Conservation (phyloP, 2,888 invertebrate genomes). For the Tetanocera ferruginea region DNA sequence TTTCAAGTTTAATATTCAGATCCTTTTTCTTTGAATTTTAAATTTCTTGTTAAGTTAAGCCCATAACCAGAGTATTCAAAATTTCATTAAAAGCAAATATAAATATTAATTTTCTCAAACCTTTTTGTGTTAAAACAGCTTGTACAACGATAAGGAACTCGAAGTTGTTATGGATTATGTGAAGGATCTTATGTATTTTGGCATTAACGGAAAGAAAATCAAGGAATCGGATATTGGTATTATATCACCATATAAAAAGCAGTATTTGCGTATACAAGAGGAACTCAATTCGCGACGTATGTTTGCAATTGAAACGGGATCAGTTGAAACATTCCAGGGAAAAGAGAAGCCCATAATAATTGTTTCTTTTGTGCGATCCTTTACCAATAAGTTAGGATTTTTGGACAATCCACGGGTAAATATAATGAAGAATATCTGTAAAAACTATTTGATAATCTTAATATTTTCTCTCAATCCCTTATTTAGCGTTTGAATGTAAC, state of each 20-base stretch:
- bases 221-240: constrained; percentile 73
- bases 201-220: constrained; percentile 70
- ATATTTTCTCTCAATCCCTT: constrained; percentile 55
- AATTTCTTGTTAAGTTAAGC: too few relatives aligned
- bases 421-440: background rate
- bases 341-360: constrained; percentile 86
- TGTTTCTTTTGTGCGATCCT: constrained; percentile 81
- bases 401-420: constrained; percentile 61
- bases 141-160: constrained; percentile 75
- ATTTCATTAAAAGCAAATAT: too few relatives aligned
- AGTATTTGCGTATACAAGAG: constrained; percentile 67
- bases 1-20: too few relatives aligned
- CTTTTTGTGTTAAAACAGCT: constrained; percentile 63
- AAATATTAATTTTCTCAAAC: background rate
- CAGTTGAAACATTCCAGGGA: constrained; percentile 91
- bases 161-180: constrained; percentile 74
- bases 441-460: background rate
- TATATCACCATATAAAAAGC: constrained; percentile 73
- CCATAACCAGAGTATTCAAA: too few relatives aligned
- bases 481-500: constrained; percentile 76
- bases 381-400: constrained; percentile 60
- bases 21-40: too few relatives aligned
- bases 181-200: constrained; percentile 70
- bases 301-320: constrained; percentile 78
- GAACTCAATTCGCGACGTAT: constrained; percentile 59